These are phyloP conservation scores for Drosophila ustulata DNA, from an alignment of 2,888 invertebrate genomes.

Conservation along the genomic window DNA sequence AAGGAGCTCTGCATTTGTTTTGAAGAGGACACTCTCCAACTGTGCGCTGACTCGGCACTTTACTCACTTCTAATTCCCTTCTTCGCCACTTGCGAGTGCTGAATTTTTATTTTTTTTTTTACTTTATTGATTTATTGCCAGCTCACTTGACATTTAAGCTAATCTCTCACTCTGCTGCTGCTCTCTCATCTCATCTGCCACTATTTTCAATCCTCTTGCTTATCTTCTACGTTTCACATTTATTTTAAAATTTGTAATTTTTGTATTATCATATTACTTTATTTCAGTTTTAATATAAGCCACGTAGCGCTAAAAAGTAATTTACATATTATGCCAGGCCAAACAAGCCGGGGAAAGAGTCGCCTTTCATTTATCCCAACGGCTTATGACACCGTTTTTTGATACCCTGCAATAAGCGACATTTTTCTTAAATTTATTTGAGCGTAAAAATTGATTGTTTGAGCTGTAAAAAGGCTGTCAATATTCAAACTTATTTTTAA, in stretches of 20 bases:
- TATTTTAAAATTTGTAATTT: slow-evolving; percentile 2
- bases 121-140: slow-evolving; percentile 50
- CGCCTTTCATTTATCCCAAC: background rate
- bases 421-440: background rate
- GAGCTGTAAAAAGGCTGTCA: background rate
- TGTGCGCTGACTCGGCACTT: slow-evolving; percentile 42
- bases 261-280: slow-evolving; percentile 14
- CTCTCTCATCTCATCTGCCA: background rate
- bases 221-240: background rate
- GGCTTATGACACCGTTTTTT: slow-evolving; percentile 22
- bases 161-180: background rate
- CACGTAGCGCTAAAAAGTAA: slow-evolving; percentile 45
- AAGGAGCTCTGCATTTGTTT: slow-evolving; percentile 62
- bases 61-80: background rate
- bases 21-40: slow-evolving; percentile 22
- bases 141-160: slow-evolving; percentile 26
- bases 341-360: slow-evolving; percentile 19
- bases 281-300: slow-evolving; percentile 35
- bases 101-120: background rate
- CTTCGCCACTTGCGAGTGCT: background rate
- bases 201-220: background rate
- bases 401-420: slow-evolving; percentile 13
- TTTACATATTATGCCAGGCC: slow-evolving; percentile 63
- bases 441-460: background rate
- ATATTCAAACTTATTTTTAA: too few species aligned